Conservation (phyloP, 2,113 vertebrate genomes). For the Todiramphus saurophagus region DNA sequence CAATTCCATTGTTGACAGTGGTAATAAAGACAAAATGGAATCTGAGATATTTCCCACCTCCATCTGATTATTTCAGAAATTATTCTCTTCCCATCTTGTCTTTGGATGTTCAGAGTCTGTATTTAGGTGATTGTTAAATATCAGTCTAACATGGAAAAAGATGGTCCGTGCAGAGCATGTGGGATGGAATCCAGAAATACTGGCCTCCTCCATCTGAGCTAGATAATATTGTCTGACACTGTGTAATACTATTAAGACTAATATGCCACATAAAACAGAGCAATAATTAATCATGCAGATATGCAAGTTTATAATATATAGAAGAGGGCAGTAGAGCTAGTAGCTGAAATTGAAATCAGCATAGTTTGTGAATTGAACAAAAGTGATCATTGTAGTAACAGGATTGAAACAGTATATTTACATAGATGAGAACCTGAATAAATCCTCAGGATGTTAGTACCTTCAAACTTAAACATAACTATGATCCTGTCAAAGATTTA, state of each 20-base stretch:
- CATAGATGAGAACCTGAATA: background rate
- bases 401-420: background rate
- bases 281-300: background rate
- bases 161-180: background rate
- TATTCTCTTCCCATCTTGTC: background rate
- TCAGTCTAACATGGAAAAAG: background rate
- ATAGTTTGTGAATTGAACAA: background rate
- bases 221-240: background rate
- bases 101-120: background rate
- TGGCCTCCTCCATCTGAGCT: background rate
- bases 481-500: background rate
- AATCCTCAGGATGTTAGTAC: background rate
- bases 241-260: background rate
- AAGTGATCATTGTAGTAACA: background rate
- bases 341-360: background rate
- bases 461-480: background rate
- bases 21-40: background rate
- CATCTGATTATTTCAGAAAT: background rate
- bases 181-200: background rate
- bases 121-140: background rate
- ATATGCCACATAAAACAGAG: background rate
- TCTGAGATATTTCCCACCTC: background rate
- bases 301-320: background rate
- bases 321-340: background rate
- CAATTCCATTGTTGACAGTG: background rate